These are phyloP conservation scores for Pelecanoides urinatrix DNA, from an alignment of 2,113 vertebrate genomes.

Conservation along the genomic window DNA sequence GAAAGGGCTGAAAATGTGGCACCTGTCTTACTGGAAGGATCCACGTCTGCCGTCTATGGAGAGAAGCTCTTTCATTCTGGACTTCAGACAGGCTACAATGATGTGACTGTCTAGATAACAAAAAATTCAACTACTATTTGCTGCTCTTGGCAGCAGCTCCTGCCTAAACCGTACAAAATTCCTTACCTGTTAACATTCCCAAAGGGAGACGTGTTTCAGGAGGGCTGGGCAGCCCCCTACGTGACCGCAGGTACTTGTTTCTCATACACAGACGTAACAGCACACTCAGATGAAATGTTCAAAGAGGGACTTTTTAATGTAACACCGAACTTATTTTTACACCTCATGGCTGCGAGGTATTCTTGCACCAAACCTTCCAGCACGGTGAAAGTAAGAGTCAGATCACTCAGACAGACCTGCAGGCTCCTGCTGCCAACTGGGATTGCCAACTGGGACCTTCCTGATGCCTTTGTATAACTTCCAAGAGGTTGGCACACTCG, in stretches of 20 bases:
- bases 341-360: neutral
- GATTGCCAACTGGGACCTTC: neutral
- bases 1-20: neutral
- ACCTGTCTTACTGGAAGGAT: neutral
- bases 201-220: neutral
- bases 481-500: neutral
- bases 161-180: neutral
- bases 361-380: neutral
- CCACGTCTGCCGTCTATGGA: neutral
- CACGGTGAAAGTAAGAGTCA: neutral
- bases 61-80: neutral
- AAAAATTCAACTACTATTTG: neutral
- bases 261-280: neutral
- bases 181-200: neutral
- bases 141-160: neutral
- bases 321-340: neutral
- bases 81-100: neutral
- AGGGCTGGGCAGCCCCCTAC: neutral
- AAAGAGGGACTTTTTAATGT: neutral
- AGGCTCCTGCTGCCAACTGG: neutral
- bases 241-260: neutral
- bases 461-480: neutral
- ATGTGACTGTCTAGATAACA: neutral
- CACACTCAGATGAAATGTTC: neutral
- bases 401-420: accelerated